These are phyloP conservation scores for Cylloceria caligata DNA, from an alignment of 2,888 invertebrate genomes.

Conservation along the genomic window DNA sequence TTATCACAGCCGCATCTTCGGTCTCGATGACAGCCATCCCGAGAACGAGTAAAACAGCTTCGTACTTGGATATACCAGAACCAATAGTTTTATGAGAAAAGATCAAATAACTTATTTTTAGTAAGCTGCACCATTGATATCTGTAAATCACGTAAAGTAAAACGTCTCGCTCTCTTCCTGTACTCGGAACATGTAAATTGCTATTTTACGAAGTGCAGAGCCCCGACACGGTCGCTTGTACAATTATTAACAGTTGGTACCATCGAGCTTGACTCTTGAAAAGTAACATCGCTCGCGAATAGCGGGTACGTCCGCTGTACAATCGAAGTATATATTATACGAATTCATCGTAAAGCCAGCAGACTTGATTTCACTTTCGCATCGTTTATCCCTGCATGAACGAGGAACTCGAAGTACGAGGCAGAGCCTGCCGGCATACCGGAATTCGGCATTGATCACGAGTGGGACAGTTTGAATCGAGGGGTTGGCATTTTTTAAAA, in stretches of 20 bases:
- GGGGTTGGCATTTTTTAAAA: too few relatives aligned
- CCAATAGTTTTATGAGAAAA: too few relatives aligned
- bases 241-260: constrained; percentile 55
- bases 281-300: constrained; percentile 8
- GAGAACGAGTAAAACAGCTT: neutral
- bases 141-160: neutral
- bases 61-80: neutral
- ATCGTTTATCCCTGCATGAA: constrained; percentile 41
- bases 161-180: neutral
- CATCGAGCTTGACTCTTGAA: constrained; percentile 11
- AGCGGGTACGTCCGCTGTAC: constrained; percentile 2
- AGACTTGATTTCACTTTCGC: constrained; percentile 42
- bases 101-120: neutral
- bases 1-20: neutral
- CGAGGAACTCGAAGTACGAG: neutral
- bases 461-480: neutral
- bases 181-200: neutral
- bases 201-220: constrained; percentile 24
- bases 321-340: constrained; percentile 1
- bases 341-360: neutral
- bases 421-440: neutral
- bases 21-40: too few relatives aligned
- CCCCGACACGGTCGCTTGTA: constrained; percentile 3
- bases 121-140: neutral
- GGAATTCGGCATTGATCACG: constrained; percentile 13